A percentile compares a stretch with the other conserved stretches of the same genome.
Evolutionary conservation across 2,113 vertebrate species (phyloP).

Genomic region (Pangasianodon hypophthalmus): DNA sequence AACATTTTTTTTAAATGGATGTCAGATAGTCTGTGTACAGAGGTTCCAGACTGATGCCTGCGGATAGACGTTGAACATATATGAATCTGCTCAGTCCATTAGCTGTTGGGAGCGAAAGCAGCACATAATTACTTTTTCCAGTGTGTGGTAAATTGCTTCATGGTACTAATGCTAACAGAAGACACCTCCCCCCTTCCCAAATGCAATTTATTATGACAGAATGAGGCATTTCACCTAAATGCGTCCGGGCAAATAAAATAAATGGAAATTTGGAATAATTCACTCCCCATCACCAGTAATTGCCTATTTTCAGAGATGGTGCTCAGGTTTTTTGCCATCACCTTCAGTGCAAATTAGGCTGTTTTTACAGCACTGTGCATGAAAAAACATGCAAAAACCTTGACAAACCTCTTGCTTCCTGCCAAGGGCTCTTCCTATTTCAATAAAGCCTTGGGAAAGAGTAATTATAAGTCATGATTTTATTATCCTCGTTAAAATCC

Average conservation of each 20-base stretch:
- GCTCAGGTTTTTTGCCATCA: constrained; percentile 1
- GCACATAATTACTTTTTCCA: background rate
- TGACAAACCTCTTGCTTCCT: background rate
- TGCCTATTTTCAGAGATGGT: constrained; percentile 28
- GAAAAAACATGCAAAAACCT: constrained; percentile 12
- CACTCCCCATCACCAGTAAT: constrained; percentile 17
- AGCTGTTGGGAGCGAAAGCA: background rate
- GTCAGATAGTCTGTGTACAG: background rate
- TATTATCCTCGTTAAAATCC: background rate
- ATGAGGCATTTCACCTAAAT: constrained; percentile 7
- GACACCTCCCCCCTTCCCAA: background rate
- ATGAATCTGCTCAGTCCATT: background rate
- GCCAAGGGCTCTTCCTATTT: constrained; percentile 13
- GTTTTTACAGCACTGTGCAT: constrained; percentile 22
- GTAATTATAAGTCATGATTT: constrained; percentile 35
- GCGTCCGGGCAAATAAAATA: constrained; percentile 20
- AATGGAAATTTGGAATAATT: constrained; percentile 18
- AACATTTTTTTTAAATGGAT: background rate
- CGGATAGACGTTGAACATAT: background rate
- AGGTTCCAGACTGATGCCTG: background rate
- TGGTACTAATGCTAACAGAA: background rate
- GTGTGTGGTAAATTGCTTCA: background rate
- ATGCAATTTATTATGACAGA: constrained; percentile 26
- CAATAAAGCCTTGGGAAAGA: constrained; percentile 26
- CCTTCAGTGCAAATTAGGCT: constrained; percentile 20